phyloP scores from a whole-genome alignment of 2,888 invertebrate genomes.

The Caradrina kadenii region DNA sequence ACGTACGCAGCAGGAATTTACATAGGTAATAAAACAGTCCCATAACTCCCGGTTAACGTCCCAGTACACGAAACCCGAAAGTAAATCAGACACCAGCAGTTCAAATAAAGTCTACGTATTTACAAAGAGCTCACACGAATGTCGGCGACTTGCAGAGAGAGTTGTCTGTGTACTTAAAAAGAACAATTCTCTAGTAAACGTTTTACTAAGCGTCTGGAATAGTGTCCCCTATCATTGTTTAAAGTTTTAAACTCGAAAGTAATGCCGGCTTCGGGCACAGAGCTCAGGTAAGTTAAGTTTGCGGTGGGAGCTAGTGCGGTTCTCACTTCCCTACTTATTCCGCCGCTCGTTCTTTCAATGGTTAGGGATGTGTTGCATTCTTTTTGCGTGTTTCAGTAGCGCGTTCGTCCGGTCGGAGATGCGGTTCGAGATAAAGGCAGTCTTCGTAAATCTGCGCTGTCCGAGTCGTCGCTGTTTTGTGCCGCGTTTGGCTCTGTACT shows the following conservation, averaged over 20 bases:
- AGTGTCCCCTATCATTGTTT: constrained; percentile 62
- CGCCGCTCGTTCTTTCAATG: constrained; percentile 50
- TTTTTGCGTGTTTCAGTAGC: constrained; percentile 65
- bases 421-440: constrained; percentile 72
- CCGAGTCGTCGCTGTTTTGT: constrained; percentile 53
- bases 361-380: constrained; percentile 61
- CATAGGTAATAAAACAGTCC: constrained; percentile 67
- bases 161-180: constrained; percentile 78
- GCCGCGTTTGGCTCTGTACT: constrained; percentile 62
- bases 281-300: constrained; percentile 19
- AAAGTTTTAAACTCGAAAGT: constrained; percentile 59
- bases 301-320: constrained; percentile 9
- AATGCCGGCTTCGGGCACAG: constrained; percentile 3
- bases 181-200: constrained; percentile 79
- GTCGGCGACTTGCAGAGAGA: constrained; percentile 76
- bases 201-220: constrained; percentile 72
- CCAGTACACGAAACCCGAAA: constrained; percentile 70
- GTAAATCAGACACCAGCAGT: constrained; percentile 74
- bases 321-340: constrained; percentile 42
- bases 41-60: constrained; percentile 66
- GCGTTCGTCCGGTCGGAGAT: constrained; percentile 69
- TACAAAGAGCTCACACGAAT: constrained; percentile 77
- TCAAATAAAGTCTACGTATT: constrained; percentile 78
- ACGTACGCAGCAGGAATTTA: constrained; percentile 62
- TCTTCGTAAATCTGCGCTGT: constrained; percentile 82